Base-by-base conservation (phyloP, 1,140 invertebrate species). In the Sipha flava region DNA sequence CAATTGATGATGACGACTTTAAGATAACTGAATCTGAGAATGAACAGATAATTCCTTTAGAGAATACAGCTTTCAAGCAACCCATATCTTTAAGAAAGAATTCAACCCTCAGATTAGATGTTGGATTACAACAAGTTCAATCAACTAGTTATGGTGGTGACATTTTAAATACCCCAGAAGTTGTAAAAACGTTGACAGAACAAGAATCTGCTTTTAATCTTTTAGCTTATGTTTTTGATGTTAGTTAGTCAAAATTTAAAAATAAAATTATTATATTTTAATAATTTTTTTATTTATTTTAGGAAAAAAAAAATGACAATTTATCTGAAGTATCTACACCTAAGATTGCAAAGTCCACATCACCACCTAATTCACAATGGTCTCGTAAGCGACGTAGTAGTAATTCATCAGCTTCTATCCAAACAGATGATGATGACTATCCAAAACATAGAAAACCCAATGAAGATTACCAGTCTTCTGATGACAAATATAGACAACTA, bases 401-500 rank as follows among this genome's bases (percentile, higher is more conserved):
- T 43, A 77, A 77, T 57, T 77, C 73, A 40, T 77, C 73, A 59
- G 52, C 73, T 40, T 77, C 73, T 18, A 29, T 77, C 37, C 73
- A 59, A 43, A 77, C 73, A 12, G 73, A 77, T 18, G 73, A 77
- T 59, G 73, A 77, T 59, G 73, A 77, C 6, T 77, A 77, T 77
- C 34, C 73, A 9, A 77, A 77, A 31, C 73, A 77, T 12, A 77
- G 34, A 23, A 54, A 54, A 18, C 73, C 31, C 4, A 77, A 77
- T 77, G 73, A 59, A 43, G 73, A 77, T 43, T 70, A 70, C 2
- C 49, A 77, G 57, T 77, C 73, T 0, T 77, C 81, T 23, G 40
- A 79, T n/a, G 83, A 83, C 14, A 89, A 86, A 80, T 92, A 92
- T 82, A 86, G 90, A 26, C 90, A 91, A 82, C 86, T 90, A 18